These are phyloP conservation scores for Sylvicola fuscatus DNA, from an alignment of 2,888 invertebrate species.

Conservation along the genomic window DNA sequence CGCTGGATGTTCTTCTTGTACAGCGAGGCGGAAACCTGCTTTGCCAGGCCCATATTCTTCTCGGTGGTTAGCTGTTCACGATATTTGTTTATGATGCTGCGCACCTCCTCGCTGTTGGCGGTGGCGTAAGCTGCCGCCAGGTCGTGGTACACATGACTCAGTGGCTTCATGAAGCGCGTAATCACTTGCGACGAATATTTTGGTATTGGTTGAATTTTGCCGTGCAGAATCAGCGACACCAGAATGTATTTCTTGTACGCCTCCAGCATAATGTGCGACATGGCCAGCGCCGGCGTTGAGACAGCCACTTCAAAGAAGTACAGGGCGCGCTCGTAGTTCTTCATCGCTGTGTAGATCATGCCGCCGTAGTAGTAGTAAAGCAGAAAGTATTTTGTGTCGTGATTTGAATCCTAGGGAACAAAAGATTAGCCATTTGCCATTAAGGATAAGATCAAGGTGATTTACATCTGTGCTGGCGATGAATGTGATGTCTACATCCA, in stretches of 20 bases:
- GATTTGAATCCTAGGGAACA: conserved; percentile 37
- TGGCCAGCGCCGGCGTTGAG: conserved; percentile 83
- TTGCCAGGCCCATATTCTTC: conserved; percentile 56
- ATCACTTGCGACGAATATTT: conserved; percentile 87
- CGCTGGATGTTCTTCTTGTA: conserved; percentile 94
- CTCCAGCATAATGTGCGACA: conserved; percentile 94
- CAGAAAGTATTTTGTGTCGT: conserved; percentile 47
- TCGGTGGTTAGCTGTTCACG: conserved; percentile 61
- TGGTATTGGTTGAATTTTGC: conserved; percentile 65
- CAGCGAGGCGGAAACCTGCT: conserved; percentile 69
- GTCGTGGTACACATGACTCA: conserved; percentile 76
- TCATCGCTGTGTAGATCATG: conserved; percentile 87
- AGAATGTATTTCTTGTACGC: conserved; percentile 93
- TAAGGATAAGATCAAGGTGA: too few relatives aligned
- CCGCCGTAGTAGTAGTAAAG: conserved; percentile 95
- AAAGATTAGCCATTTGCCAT: too few relatives aligned
- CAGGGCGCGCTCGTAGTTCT: conserved; percentile 79
- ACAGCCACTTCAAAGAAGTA: conserved; percentile 93
- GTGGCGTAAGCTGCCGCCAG: conserved; percentile 61
- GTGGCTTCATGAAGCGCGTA: conserved; percentile 60
- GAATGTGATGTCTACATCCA: conserved; percentile 80
- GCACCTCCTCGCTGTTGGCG: conserved; percentile 50
- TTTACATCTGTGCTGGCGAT: conserved; percentile 61
- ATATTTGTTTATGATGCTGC: conserved; percentile 50
- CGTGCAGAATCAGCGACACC: conserved; percentile 76